These are phyloP conservation scores for Zaprionus vittiger DNA, from an alignment of 1,140 invertebrate species.

Conservation along the genomic window DNA sequence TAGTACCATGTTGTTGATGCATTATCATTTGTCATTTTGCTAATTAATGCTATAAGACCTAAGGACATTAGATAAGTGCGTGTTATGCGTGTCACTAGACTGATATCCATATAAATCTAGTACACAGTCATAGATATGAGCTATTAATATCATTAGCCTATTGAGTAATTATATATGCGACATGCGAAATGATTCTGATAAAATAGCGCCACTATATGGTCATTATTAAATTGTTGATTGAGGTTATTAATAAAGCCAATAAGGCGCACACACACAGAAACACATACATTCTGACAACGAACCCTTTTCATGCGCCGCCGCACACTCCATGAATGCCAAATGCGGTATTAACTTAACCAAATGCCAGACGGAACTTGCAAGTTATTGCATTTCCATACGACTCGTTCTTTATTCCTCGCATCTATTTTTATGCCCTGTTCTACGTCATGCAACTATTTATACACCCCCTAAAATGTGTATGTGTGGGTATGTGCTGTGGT, in stretches of 20 bases:
- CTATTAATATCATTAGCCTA: not conserved
- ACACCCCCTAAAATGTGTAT: not conserved
- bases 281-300: not conserved
- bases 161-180: not conserved
- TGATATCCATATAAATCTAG: not conserved
- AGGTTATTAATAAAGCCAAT: slow-evolving; percentile 21
- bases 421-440: slow-evolving; percentile 35
- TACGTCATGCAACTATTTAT: slow-evolving; percentile 42
- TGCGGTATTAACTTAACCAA: slow-evolving; percentile 30
- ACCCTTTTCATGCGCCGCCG: slow-evolving; percentile 10
- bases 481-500: not conserved
- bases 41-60: not conserved
- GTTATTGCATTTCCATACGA: slow-evolving; percentile 42
- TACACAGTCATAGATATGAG: not conserved
- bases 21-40: not conserved
- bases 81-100: not conserved
- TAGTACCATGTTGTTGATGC: not conserved
- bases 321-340: slow-evolving; percentile 14
- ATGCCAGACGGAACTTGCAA: slow-evolving; percentile 33
- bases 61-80: not conserved
- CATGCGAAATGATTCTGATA: slow-evolving; percentile 1
- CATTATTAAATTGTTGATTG: slow-evolving; percentile 23
- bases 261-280: not conserved
- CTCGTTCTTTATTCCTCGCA: slow-evolving; percentile 18
- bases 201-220: not conserved